Base-by-base conservation (phyloP, 2,797 vertebrate species). In the Acanthornis magna region DNA sequence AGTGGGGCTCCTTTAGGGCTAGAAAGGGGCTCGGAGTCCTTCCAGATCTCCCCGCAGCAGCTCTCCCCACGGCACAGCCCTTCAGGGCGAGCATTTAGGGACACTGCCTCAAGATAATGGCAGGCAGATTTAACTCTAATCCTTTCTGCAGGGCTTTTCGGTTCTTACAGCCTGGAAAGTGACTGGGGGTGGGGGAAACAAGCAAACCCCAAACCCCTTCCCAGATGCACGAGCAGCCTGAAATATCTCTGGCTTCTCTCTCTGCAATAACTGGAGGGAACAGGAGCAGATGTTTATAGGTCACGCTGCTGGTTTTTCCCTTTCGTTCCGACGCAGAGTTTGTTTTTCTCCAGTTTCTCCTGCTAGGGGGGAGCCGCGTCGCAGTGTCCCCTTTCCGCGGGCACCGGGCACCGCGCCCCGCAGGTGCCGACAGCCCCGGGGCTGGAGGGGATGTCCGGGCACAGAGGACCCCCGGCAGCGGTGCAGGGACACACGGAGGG, bases 201-300 rank as follows among this genome's bases (percentile, higher is more conserved):
- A 27, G 17, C 61, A 53, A 57, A 13, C 27, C 48, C 25, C 0
- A 45, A 74, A 60, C 3, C 67, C 60, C 67, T 61, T 68, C 25
- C 58, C 89, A 75, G 79, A 32, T 73, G 88, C 7, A 14, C 0
- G 60, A 84, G 71, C 27, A 93, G 91, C 80, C 88, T 60, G 81
- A 57, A 70, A 76, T 53, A 40, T 11, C 74, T 60, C 36, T 13
- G 73, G 13, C 83, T 78, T 42, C 72, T 71, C 57, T 67, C 85
- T 53, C 67, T 32, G 65, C 77, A 66, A 3, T 61, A 73, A 53
- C 85, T 14, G 85, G 13, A 48, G 86, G 77, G 71, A 85, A 16
- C 74, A 7, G 2, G 14, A 86, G 68, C 95, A 93, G 83, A 88
- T 90, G 83, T 86, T 93, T 79, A 83, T 88, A 94, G 93, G 88